A percentile compares a stretch with the other conserved stretches of the same genome.
phyloP scores from a whole-genome alignment of 1,140 invertebrate species.

The Metopolophium dirhodum region DNA sequence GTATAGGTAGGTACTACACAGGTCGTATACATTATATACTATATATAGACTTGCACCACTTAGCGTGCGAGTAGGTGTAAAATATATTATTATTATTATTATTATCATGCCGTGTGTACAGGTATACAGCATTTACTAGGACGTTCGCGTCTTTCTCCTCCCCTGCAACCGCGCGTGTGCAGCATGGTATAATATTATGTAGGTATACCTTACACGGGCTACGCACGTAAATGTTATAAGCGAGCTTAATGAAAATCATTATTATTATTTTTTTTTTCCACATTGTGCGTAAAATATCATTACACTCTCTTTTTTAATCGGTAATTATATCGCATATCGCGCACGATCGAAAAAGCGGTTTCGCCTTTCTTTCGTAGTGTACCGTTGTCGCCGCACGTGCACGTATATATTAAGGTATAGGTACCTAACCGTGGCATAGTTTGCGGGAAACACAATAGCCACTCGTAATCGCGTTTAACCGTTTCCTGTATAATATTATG shows the following conservation, averaged over 20 bases:
- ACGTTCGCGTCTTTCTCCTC: background rate
- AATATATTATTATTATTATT: background rate
- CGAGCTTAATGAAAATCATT: background rate
- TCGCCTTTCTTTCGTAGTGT: background rate
- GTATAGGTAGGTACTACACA: too few relatives aligned
- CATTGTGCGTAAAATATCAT: background rate
- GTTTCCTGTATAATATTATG: background rate
- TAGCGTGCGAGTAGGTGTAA: background rate
- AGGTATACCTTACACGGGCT: background rate
- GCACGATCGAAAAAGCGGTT: slow-evolving; percentile 41
- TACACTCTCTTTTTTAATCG: slow-evolving; percentile 5
- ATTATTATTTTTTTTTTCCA: background rate
- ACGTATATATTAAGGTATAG: background rate
- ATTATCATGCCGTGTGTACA: background rate
- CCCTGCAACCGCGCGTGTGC: background rate
- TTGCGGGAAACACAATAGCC: background rate
- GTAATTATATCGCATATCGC: slow-evolving; percentile 19
- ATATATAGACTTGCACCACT: background rate
- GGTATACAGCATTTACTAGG: background rate
- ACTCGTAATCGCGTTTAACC: slow-evolving; percentile 1
- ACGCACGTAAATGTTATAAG: background rate
- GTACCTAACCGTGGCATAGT: background rate
- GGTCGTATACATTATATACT: background rate
- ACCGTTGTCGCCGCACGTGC: background rate
- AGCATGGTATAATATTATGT: background rate